These are phyloP conservation scores for Pampusana beccarii DNA, from an alignment of 2,113 vertebrate species.

Conservation along the genomic window DNA sequence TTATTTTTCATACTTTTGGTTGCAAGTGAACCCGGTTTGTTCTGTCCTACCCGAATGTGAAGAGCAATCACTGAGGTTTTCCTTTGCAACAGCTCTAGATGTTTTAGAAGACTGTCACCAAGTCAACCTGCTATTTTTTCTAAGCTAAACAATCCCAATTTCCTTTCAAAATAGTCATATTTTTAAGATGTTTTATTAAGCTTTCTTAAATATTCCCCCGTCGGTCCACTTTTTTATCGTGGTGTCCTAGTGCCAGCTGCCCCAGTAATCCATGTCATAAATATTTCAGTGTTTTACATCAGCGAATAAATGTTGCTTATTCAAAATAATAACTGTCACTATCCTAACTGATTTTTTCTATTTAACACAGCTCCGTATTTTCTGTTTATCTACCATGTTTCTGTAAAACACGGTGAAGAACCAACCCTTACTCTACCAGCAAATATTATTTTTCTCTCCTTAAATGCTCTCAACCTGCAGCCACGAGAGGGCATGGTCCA, in stretches of 20 bases:
- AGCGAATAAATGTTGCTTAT: background rate
- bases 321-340: background rate
- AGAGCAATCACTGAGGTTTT: background rate
- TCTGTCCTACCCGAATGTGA: background rate
- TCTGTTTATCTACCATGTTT: background rate
- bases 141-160: background rate
- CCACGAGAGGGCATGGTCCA: conserved; percentile 66
- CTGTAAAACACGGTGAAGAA: background rate
- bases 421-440: background rate
- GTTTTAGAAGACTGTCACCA: accelerated
- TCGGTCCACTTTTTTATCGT: too few species aligned
- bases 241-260: background rate
- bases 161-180: background rate
- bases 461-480: background rate
- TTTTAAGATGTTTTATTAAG: background rate
- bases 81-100: background rate
- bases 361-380: background rate
- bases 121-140: background rate
- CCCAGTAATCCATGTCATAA: background rate
- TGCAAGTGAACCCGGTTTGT: background rate
- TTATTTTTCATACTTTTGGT: background rate
- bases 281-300: background rate
- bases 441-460: background rate
- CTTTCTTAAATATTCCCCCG: background rate
- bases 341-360: background rate